Conservation (phyloP, 2,113 vertebrate genomes). For the Clinocottus analis region DNA sequence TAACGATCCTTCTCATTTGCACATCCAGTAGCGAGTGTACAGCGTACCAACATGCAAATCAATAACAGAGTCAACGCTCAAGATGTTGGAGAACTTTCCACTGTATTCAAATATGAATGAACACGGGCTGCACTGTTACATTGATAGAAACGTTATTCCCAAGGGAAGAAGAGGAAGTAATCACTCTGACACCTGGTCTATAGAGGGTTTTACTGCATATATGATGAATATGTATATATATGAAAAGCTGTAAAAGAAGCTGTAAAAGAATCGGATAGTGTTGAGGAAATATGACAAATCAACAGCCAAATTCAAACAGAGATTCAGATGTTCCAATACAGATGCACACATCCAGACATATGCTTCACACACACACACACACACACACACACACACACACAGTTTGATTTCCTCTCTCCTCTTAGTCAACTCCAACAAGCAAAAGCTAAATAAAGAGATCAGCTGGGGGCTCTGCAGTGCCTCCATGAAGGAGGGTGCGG, state of each 20-base stretch:
- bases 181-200: conserved; percentile 1
- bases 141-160: conserved; percentile 40
- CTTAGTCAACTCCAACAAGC: background rate
- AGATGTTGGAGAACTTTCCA: conserved; percentile 30
- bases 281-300: conserved; percentile 20
- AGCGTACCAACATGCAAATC: conserved; percentile 67
- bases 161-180: conserved; percentile 38
- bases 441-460: conserved; percentile 49
- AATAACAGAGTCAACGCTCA: conserved; percentile 3
- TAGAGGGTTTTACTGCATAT: background rate
- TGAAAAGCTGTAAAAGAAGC: conserved; percentile 15
- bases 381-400: background rate
- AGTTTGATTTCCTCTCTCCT: conserved; percentile 13
- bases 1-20: conserved; percentile 63
- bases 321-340: background rate
- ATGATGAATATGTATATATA: too few relatives aligned
- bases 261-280: conserved; percentile 25
- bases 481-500: conserved; percentile 32
- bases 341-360: conserved; percentile 11
- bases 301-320: conserved; percentile 25
- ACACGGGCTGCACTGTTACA: conserved; percentile 14
- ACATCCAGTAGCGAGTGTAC: conserved; percentile 14
- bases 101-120: conserved; percentile 61
- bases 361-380: background rate
- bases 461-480: conserved; percentile 31